phyloP scores from a whole-genome alignment of 2,113 vertebrate species.

The Motacilla tschutschensis region DNA sequence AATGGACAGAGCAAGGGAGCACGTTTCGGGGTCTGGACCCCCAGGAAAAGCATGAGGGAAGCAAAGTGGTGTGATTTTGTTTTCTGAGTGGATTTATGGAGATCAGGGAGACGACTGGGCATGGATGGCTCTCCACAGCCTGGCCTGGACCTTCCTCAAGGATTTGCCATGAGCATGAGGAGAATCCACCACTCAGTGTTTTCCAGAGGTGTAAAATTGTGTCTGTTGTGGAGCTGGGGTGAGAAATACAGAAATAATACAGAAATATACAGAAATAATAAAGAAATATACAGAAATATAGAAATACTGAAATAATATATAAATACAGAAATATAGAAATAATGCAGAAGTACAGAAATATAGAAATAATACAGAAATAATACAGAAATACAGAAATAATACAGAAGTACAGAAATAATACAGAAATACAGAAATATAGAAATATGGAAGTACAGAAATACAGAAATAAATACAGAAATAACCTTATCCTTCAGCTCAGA shows the following conservation, averaged over 20 bases:
- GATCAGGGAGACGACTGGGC: neutral
- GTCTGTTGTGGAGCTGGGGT: neutral
- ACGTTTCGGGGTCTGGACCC: neutral
- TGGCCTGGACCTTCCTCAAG: neutral
- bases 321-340: neutral
- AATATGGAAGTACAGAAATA: neutral
- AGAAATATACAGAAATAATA: neutral
- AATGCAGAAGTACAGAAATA: neutral
- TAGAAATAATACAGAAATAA: neutral
- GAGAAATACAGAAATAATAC: neutral
- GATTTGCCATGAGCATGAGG: neutral
- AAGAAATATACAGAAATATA: neutral
- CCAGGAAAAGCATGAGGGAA: neutral
- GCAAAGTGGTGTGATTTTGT: neutral
- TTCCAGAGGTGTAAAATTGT: accelerated
- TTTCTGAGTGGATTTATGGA: neutral
- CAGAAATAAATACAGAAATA: neutral
- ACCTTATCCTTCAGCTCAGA: neutral
- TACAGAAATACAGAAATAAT: neutral
- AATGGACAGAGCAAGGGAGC: slow-evolving; percentile 17
- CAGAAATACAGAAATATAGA: neutral
- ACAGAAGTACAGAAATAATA: neutral
- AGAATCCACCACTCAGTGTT: neutral
- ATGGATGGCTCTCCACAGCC: neutral
- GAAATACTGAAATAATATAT: neutral